These are phyloP conservation scores for Ia io DNA, from an alignment of 2,113 vertebrate genomes.

Conservation along the genomic window DNA sequence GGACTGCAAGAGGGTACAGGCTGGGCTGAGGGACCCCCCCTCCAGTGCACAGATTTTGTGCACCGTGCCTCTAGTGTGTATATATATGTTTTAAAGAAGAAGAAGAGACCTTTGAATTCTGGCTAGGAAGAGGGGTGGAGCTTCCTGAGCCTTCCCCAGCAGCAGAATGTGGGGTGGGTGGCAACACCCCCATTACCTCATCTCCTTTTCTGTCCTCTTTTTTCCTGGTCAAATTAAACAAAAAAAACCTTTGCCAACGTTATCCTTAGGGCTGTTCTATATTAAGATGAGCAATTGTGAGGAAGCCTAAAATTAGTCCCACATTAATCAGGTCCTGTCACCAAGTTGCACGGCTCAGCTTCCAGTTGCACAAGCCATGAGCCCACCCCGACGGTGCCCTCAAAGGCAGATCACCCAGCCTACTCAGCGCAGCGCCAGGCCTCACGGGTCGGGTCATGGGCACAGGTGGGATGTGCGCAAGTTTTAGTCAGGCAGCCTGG, in stretches of 20 bases:
- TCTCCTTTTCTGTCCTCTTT: conserved; percentile 27
- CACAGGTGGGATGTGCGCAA: fast-evolving
- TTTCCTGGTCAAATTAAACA: conserved; percentile 54
- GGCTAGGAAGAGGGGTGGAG: too few species aligned
- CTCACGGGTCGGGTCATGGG: fast-evolving
- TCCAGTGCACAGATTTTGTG: too few species aligned
- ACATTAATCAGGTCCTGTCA: conserved; percentile 51
- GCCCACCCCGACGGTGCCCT: not conserved
- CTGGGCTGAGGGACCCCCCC: too few species aligned
- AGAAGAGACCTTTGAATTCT: too few species aligned
- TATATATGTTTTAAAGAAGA: too few species aligned
- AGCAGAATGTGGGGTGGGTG: not conserved
- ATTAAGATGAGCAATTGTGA: conserved; percentile 70
- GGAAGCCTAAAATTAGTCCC: conserved; percentile 71
- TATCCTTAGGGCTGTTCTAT: conserved; percentile 43
- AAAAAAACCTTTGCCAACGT: conserved; percentile 35
- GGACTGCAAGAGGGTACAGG: too few species aligned
- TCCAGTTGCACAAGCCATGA: not conserved
- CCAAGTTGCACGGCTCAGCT: conserved; percentile 30
- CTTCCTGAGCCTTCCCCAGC: too few species aligned
- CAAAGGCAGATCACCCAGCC: not conserved
- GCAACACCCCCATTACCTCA: conserved; percentile 60
- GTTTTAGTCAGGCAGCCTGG: not conserved
- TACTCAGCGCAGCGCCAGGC: fast-evolving
- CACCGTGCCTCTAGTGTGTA: too few species aligned